These are phyloP conservation scores for Stichodactyla helianthus DNA, from an alignment of 64 coral and sea anemone species.

Conservation along the genomic window DNA sequence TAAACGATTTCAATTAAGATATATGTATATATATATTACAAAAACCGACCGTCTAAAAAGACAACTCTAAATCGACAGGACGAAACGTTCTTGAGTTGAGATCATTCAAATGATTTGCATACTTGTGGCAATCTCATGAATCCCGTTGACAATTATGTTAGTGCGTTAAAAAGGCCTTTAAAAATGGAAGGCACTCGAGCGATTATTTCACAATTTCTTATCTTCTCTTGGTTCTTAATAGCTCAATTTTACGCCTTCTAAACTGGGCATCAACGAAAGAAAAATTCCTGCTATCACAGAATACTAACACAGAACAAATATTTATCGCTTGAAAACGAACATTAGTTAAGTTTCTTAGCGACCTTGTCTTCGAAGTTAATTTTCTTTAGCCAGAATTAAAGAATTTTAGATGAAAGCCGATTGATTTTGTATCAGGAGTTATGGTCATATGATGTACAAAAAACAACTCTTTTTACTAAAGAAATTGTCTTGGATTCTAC, in stretches of 20 bases:
- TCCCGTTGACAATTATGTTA: background rate
- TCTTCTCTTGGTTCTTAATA: background rate
- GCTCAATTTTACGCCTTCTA: background rate
- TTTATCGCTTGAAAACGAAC: background rate
- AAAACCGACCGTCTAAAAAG: background rate
- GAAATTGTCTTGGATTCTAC: background rate
- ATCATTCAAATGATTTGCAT: background rate
- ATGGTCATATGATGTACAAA: background rate
- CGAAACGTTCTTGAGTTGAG: background rate
- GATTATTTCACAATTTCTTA: background rate
- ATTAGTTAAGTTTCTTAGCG: background rate
- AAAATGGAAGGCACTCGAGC: background rate
- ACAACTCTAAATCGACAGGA: background rate
- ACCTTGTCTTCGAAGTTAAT: background rate
- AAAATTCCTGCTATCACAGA: background rate
- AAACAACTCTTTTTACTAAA: background rate
- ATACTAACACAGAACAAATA: background rate
- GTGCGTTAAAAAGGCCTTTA: background rate
- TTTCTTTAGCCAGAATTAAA: background rate
- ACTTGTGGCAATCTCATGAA: background rate
- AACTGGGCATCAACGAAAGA: background rate
- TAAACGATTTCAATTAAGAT: conserved; percentile 5
- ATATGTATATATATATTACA: background rate
- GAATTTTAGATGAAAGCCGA: background rate
- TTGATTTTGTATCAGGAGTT: background rate